These are phyloP conservation scores for Xanthorhoe spadicearia DNA, from an alignment of 2,888 invertebrate genomes.

Conservation along the genomic window DNA sequence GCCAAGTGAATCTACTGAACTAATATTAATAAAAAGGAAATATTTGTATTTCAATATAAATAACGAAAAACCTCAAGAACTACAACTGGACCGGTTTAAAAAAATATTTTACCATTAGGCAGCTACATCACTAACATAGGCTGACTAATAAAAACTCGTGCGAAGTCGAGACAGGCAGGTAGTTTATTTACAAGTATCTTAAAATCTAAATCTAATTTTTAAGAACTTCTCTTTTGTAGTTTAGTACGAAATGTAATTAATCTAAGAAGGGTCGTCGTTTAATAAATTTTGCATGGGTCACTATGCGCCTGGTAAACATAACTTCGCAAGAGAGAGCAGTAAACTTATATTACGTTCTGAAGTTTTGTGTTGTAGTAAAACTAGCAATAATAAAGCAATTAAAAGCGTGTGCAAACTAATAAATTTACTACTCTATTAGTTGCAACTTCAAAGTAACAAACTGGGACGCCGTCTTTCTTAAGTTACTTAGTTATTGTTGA, in stretches of 20 bases:
- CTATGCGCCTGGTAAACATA: background rate
- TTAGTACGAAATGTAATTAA: background rate
- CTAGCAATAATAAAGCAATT: constrained; percentile 21
- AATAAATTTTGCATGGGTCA: background rate
- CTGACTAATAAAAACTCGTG: too few relatives aligned
- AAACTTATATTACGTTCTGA: constrained; percentile 1
- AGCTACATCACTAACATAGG: too few relatives aligned
- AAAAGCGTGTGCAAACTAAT: constrained; percentile 21
- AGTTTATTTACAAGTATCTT: too few relatives aligned
- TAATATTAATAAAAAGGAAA: too few relatives aligned
- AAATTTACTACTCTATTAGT: constrained; percentile 17
- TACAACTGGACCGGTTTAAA: too few relatives aligned
- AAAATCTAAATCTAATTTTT: too few relatives aligned
- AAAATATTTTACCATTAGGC: too few relatives aligned
- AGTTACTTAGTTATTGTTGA: constrained; percentile 18
- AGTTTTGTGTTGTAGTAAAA: constrained; percentile 14
- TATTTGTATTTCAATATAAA: too few relatives aligned
- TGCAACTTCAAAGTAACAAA: constrained; percentile 16
- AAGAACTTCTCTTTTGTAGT: too few relatives aligned
- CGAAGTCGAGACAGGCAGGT: too few relatives aligned
- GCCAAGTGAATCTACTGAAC: too few relatives aligned
- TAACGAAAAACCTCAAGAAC: too few relatives aligned
- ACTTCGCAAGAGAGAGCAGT: background rate
- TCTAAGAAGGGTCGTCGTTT: background rate
- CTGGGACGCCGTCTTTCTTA: constrained; percentile 8